A percentile compares a stretch with the other conserved stretches of the same genome.
Evolutionary conservation across 1,140 invertebrate species (phyloP).

Genomic region (Laupala kohalensis): DNA sequence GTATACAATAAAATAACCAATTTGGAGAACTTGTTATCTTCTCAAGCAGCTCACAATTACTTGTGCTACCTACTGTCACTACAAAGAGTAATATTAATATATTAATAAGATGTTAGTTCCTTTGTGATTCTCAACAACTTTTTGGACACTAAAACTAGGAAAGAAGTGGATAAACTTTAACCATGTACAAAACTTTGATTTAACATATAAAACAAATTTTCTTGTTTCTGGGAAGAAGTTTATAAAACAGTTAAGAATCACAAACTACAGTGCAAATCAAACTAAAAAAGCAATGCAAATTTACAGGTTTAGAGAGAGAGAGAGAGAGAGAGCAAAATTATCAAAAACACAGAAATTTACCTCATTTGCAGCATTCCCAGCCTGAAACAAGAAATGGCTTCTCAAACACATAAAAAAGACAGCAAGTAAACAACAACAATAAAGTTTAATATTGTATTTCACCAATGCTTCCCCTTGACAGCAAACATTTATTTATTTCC

Average conservation of each 20-base stretch:
- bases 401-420: conserved; percentile 12
- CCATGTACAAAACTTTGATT: background rate
- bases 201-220: background rate
- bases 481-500: background rate
- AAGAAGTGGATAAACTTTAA: too few species aligned
- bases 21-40: background rate
- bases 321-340: background rate
- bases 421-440: background rate
- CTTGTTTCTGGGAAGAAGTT: background rate
- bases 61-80: background rate
- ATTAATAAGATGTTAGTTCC: background rate
- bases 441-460: background rate
- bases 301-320: background rate
- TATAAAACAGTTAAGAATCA: background rate
- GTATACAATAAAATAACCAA: background rate
- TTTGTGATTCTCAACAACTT: background rate
- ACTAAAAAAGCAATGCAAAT: background rate
- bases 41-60: background rate
- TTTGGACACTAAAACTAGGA: background rate
- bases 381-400: conserved; percentile 41
- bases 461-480: background rate
- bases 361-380: conserved; percentile 49
- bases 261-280: background rate
- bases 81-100: background rate
- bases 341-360: conserved; percentile 27